These are phyloP conservation scores for Orientallactaga sibirica DNA, from an alignment of 2,797 vertebrate species.

Conservation along the genomic window DNA sequence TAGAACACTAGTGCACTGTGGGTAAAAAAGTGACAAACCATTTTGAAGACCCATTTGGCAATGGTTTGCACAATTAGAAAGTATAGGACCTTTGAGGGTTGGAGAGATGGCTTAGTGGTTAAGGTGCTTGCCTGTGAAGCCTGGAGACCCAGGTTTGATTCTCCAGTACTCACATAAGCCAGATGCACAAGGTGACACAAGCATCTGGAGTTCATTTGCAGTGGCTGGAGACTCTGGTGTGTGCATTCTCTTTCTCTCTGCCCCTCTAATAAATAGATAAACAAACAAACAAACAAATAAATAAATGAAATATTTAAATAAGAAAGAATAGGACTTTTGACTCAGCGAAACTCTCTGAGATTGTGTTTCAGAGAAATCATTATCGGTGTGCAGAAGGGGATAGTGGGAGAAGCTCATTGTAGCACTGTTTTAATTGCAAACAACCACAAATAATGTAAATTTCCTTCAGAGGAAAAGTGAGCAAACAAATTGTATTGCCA, in stretches of 20 bases:
- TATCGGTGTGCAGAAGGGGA: background rate
- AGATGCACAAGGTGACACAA: too few species aligned
- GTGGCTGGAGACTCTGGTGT: too few species aligned
- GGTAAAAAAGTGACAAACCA: constrained; percentile 10
- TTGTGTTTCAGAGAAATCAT: constrained; percentile 32
- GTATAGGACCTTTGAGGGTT: background rate
- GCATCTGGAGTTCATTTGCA: too few species aligned
- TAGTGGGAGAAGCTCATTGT: background rate
- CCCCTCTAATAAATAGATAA: too few species aligned
- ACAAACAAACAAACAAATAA: too few species aligned
- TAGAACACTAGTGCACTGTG: background rate
- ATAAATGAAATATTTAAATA: background rate
- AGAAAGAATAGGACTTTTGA: constrained; percentile 36
- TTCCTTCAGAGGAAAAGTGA: background rate
- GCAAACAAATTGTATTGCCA: background rate
- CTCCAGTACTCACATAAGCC: too few species aligned
- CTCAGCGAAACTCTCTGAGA: background rate
- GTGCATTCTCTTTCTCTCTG: too few species aligned
- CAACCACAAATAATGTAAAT: constrained; percentile 15
- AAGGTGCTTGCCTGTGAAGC: too few species aligned
- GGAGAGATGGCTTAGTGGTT: too few species aligned
- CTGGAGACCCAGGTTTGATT: too few species aligned
- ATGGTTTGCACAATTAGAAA: constrained; percentile 41
- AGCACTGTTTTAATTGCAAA: constrained; percentile 13
- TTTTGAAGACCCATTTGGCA: constrained; percentile 47